phyloP scores from a whole-genome alignment of 2,113 vertebrate species.

The Vulpes lagopus region DNA sequence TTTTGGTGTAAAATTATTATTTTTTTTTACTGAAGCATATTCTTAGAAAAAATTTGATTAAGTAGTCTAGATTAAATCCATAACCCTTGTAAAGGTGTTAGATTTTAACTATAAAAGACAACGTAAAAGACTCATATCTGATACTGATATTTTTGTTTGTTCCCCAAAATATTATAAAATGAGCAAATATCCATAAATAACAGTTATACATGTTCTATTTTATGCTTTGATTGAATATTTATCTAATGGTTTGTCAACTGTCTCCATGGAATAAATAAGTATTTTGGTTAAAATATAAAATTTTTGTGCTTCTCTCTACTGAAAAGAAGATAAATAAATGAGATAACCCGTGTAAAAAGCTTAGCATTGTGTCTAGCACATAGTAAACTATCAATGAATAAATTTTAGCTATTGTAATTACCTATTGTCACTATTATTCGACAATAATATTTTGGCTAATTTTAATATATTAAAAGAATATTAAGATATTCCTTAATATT shows the following conservation, averaged over 20 bases:
- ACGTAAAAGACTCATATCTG: background rate
- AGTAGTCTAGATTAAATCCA: constrained; percentile 18
- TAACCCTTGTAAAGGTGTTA: background rate
- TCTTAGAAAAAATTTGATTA: constrained; percentile 30
- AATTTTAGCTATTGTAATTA: background rate
- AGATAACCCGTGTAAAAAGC: background rate
- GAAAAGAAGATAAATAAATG: constrained; percentile 28
- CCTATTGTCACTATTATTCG: background rate
- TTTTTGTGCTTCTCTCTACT: background rate
- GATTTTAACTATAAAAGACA: constrained; percentile 19
- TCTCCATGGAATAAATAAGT: background rate
- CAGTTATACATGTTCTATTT: background rate
- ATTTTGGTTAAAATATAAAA: background rate
- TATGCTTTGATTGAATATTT: constrained; percentile 41
- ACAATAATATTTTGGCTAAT: background rate
- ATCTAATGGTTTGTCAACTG: background rate
- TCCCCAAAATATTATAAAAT: constrained; percentile 48
- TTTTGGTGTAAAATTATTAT: constrained; percentile 27
- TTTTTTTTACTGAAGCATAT: constrained; percentile 34
- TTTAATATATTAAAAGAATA: constrained; percentile 38
- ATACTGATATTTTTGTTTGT: background rate
- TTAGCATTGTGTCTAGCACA: background rate
- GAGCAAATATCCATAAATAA: background rate
- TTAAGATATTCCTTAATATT: constrained; percentile 33
- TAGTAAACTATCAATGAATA: background rate